phyloP scores from a whole-genome alignment of 1,140 invertebrate species.

The Lucilia cuprina region DNA sequence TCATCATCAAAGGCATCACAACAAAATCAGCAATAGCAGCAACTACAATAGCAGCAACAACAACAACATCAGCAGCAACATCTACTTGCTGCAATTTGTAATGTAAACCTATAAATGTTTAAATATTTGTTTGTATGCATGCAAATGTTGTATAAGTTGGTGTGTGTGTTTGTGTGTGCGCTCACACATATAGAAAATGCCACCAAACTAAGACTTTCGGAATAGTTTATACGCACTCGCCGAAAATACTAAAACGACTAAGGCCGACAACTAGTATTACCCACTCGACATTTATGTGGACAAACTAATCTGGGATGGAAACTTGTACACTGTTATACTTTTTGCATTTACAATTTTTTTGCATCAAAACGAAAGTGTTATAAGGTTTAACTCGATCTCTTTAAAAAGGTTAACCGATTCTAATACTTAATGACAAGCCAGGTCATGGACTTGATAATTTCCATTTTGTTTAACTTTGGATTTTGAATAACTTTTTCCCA shows the following conservation, averaged over 20 bases:
- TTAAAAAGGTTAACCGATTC: no score
- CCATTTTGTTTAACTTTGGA: no score
- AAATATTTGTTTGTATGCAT: neutral
- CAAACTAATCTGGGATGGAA: neutral
- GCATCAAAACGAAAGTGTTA: no score
- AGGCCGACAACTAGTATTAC: neutral
- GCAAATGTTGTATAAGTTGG: neutral
- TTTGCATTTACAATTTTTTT: neutral
- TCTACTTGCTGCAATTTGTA: neutral
- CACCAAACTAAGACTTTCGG: neutral
- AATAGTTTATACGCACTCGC: neutral
- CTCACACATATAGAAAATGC: neutral
- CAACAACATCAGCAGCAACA: neutral
- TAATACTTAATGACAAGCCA: no score
- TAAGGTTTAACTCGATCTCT: no score
- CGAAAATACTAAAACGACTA: neutral
- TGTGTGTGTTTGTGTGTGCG: neutral
- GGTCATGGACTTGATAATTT: no score
- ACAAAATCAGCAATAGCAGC: neutral
- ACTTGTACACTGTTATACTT: neutral
- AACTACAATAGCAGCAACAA: neutral
- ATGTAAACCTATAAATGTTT: neutral
- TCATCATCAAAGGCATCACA: neutral
- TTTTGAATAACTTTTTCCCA: no score
- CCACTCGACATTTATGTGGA: no score